A percentile compares a stretch with the other conserved stretches of the same genome.
Evolutionary conservation across 2,113 vertebrate species (phyloP).

Genomic region (Brachypteracias leptosomus): DNA sequence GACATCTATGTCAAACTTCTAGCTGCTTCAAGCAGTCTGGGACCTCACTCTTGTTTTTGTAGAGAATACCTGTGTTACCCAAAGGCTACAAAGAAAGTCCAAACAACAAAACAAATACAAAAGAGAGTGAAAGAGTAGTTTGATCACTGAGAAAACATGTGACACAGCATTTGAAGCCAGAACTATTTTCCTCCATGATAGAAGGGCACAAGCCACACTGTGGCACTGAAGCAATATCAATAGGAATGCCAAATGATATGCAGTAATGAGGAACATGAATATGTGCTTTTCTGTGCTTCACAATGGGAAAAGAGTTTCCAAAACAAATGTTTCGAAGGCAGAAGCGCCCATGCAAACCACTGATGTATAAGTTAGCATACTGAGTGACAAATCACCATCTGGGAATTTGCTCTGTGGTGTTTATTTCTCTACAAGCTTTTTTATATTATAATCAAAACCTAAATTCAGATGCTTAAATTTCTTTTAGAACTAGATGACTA

Average conservation of each 20-base stretch:
- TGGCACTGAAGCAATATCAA: not conserved
- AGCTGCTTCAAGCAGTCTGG: not conserved
- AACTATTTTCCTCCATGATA: not conserved
- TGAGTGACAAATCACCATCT: not conserved
- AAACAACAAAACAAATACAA: not conserved
- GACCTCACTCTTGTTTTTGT: not conserved
- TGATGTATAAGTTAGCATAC: not conserved
- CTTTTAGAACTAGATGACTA: not conserved
- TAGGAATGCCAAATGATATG: not conserved
- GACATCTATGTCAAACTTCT: not conserved
- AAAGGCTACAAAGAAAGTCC: not conserved
- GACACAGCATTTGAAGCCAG: not conserved
- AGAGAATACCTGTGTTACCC: not conserved
- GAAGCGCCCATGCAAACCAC: not conserved
- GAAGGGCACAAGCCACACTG: not conserved
- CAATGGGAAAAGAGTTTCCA: constrained; percentile 4
- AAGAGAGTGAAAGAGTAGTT: not conserved
- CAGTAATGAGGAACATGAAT: not conserved
- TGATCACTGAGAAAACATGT: not conserved
- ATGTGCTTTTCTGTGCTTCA: not conserved
- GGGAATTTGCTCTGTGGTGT: not conserved
- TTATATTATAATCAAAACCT: not conserved
- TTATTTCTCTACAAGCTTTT: not conserved
- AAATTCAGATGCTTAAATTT: not conserved
- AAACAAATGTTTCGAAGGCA: constrained; percentile 13